Conservation (phyloP, 1,140 invertebrate species). For the Popillia japonica region DNA sequence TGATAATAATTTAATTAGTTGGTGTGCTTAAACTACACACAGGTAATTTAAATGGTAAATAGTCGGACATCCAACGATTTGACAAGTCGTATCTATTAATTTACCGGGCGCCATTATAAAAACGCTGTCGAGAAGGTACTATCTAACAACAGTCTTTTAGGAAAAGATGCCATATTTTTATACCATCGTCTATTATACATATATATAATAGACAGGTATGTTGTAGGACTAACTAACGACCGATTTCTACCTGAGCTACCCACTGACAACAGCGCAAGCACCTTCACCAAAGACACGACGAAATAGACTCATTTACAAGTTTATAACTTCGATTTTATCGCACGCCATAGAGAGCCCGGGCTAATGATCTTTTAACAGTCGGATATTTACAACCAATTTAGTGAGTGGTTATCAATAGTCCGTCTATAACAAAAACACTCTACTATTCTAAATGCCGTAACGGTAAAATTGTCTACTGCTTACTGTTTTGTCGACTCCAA, state of each 20-base stretch:
- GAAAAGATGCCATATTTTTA: neutral
- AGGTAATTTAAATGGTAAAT: neutral
- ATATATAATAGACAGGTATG: neutral
- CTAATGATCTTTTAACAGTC: slow-evolving; percentile 33
- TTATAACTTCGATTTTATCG: slow-evolving; percentile 34
- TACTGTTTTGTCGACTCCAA: neutral
- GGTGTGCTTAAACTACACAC: neutral
- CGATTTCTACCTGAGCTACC: slow-evolving; percentile 28
- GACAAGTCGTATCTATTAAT: slow-evolving; percentile 4
- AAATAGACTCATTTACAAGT: slow-evolving; percentile 35
- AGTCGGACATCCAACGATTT: neutral
- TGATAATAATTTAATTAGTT: slow-evolving; percentile 14
- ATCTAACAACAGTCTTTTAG: neutral
- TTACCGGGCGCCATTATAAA: slow-evolving; percentile 10
- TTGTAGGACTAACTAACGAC: slow-evolving; percentile 2
- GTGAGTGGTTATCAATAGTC: neutral
- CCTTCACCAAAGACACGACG: neutral
- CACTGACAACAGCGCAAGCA: neutral
- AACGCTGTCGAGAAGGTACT: neutral
- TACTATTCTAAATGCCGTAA: neutral
- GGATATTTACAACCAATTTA: slow-evolving; percentile 34
- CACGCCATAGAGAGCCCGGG: neutral
- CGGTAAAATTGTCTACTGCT: slow-evolving; percentile 1
- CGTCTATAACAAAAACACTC: neutral
- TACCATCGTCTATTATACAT: neutral